These are phyloP conservation scores for Hirtodrosophila confusa DNA, from an alignment of 2,888 invertebrate genomes.

Conservation along the genomic window DNA sequence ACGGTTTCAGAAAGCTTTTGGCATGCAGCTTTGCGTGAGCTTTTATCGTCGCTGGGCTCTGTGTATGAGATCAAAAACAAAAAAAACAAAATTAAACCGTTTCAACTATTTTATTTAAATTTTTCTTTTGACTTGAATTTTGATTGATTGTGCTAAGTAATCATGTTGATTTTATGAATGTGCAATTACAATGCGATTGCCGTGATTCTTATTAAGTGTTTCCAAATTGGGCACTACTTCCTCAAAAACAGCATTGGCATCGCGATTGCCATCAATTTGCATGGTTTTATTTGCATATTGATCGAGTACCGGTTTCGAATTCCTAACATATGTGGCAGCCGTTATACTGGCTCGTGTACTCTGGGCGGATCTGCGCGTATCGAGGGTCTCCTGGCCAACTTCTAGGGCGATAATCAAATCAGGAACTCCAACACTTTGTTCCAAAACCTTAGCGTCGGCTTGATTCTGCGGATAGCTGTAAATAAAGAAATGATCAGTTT, in stretches of 20 bases:
- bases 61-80: neutral
- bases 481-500: neutral
- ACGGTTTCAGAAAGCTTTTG: conserved; percentile 69
- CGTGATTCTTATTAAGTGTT: conserved; percentile 80
- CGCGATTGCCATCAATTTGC: conserved; percentile 91
- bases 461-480: conserved; percentile 92
- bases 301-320: conserved; percentile 92
- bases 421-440: conserved; percentile 88
- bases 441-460: conserved; percentile 92
- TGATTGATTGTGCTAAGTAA: conserved; percentile 27
- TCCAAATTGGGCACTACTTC: conserved; percentile 88
- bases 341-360: neutral
- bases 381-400: conserved; percentile 93
- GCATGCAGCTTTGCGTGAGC: conserved; percentile 57
- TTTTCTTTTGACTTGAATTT: conserved; percentile 12
- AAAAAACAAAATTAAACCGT: conserved; percentile 2
- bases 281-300: conserved; percentile 91
- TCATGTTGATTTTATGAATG: conserved; percentile 3
- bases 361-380: conserved; percentile 86
- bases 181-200: conserved; percentile 11
- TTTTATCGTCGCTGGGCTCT: conserved; percentile 22
- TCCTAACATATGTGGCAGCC: conserved; percentile 93
- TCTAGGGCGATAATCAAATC: conserved; percentile 92
- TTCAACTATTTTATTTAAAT: neutral
- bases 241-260: conserved; percentile 90